Percentiles rank a stretch among this genome's conserved stretches.
These are phyloP conservation scores for Clarias fuscus DNA, from an alignment of 2,797 vertebrate species.

Conservation along the genomic window DNA sequence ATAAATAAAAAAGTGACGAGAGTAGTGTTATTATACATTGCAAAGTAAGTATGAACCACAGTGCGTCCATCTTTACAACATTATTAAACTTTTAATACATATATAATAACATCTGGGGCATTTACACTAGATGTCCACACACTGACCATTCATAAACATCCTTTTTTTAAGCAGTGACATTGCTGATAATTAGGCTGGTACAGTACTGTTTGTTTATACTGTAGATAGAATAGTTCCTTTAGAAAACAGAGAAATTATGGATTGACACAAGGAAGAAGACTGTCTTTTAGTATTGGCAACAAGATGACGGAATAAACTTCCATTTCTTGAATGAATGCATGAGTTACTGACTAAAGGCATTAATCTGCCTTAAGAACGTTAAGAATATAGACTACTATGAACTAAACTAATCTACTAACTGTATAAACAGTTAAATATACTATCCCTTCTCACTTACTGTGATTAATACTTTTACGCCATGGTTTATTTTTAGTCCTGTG, in stretches of 20 bases:
- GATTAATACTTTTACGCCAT: neutral
- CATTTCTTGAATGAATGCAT: neutral
- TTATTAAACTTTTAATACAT: neutral
- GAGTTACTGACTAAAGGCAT: neutral
- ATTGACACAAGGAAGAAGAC: conserved; percentile 4
- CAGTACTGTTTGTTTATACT: too few relatives aligned
- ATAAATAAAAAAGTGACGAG: too few relatives aligned
- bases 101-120: neutral
- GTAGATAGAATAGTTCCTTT: neutral
- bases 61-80: neutral
- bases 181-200: neutral
- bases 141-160: neutral
- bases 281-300: neutral
- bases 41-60: neutral
- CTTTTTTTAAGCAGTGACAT: neutral
- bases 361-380: neutral
- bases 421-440: neutral
- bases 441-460: neutral
- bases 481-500: neutral
- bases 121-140: neutral
- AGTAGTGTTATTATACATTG: neutral
- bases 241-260: neutral
- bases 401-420: neutral
- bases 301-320: neutral
- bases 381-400: neutral